Evolutionary conservation across 2,888 invertebrate species (phyloP).

Genomic region (Uropetala carovei): DNA sequence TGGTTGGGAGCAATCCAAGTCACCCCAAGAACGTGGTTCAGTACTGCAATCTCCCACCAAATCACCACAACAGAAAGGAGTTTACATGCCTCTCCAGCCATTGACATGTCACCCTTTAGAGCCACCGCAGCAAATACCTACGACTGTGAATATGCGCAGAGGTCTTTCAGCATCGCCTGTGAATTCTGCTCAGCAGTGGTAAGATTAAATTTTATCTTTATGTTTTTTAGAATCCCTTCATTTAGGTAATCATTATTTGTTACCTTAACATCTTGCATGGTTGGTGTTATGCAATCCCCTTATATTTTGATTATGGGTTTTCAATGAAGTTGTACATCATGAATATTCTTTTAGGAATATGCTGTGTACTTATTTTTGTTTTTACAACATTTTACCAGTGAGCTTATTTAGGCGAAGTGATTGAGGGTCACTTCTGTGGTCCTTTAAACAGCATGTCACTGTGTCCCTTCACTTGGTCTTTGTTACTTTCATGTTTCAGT

Average conservation of each 20-base stretch:
- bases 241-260: neutral
- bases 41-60: neutral
- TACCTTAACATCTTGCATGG: too few relatives aligned
- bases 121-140: conserved; percentile 51
- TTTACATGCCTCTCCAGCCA: conserved; percentile 76
- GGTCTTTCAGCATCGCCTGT: conserved; percentile 16
- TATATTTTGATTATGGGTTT: too few relatives aligned
- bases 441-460: too few relatives aligned
- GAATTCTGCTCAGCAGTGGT: conserved; percentile 46
- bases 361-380: too few relatives aligned
- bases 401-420: too few relatives aligned
- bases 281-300: too few relatives aligned
- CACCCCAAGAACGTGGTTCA: conserved; percentile 4
- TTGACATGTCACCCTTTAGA: conserved; percentile 76
- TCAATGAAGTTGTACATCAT: too few relatives aligned
- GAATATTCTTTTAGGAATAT: too few relatives aligned
- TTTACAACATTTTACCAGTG: too few relatives aligned
- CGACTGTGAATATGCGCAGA: neutral
- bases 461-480: too few relatives aligned
- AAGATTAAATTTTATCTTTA: neutral
- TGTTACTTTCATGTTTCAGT: too few relatives aligned
- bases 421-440: too few relatives aligned
- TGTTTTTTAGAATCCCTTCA: neutral
- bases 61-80: conserved; percentile 72
- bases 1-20: neutral